A percentile compares a stretch with the other conserved stretches of the same genome.
These are phyloP conservation scores for Clunio marinus DNA, from an alignment of 2,888 invertebrate genomes.

Conservation along the genomic window DNA sequence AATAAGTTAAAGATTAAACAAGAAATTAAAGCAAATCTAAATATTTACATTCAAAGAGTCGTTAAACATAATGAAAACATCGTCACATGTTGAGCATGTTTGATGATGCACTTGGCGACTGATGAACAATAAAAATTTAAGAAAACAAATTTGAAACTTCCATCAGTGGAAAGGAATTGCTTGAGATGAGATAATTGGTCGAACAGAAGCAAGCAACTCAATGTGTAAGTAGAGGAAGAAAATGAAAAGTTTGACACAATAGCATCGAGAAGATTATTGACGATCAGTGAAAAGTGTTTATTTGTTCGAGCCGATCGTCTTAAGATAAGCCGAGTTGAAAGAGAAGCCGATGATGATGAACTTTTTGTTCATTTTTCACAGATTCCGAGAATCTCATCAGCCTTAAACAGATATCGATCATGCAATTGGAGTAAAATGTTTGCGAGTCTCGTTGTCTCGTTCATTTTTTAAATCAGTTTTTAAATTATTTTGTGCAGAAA, in stretches of 20 bases:
- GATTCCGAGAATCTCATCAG: not conserved
- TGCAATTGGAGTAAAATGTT: not conserved
- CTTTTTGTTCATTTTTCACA: not conserved
- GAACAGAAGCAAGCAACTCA: too few species aligned
- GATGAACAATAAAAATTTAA: not conserved
- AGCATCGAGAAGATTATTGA: not conserved
- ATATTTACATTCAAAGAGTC: not conserved
- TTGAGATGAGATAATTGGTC: too few species aligned
- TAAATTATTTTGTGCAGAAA: too few species aligned
- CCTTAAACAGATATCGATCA: slow-evolving; percentile 9
- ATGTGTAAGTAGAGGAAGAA: too few species aligned
- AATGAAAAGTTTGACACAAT: slow-evolving; percentile 1
- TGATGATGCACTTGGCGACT: slow-evolving; percentile 26
- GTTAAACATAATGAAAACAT: not conserved
- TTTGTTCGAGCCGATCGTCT: slow-evolving; percentile 35
- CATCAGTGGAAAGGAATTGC: too few species aligned
- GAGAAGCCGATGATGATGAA: slow-evolving; percentile 17
- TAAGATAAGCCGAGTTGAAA: not conserved
- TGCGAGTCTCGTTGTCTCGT: not conserved
- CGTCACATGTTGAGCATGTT: slow-evolving; percentile 1
- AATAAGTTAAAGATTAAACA: not conserved
- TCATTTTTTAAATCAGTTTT: too few species aligned
- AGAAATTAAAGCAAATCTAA: not conserved
- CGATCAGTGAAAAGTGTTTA: slow-evolving; percentile 35
- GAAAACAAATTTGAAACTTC: too few species aligned